Evolutionary conservation across 2,797 vertebrate genomes (phyloP), one percentile per base, ranked within the genome.

Genomic region (Parauchenoglanis ngamensis): DNA sequence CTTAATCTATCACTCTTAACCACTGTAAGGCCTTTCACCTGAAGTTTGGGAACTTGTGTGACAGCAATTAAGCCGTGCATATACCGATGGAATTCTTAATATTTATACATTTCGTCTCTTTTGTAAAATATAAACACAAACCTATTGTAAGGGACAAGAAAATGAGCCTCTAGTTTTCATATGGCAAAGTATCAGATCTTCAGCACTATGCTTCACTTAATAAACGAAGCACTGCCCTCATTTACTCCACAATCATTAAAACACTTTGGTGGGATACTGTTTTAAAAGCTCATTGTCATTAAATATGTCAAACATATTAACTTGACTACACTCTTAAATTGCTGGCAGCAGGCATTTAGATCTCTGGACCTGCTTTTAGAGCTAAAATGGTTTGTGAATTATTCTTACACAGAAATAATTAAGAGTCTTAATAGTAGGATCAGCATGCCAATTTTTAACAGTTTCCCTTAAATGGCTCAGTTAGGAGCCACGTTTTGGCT

Each of bases 41-140:
- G 46, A 77, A 78, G 44, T 83, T 68, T 19, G 31, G 23, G 49
- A 56, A 77, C 57, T 83, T 83, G 40, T 84, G 67, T 40, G 12
- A 87, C 10, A 82, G 65, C 75, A 86, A 88, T 88, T 63, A 88
- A 73, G 54, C n/a, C 59, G 46, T 23, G 59, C 28, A 35, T 79
- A 52, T 80, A 79, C 13, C 78, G 78, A 59, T 56, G 10, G 31
- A 70, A 75, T 21, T 49, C 10, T 49, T 49, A 7, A 49, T 49
- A 49, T 49, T 7, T 35, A 79, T 1, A 57, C 4, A 23, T 31
- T 78, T 12, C 1, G 3, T 80, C 31, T 15, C 35, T 80, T 80
- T 46, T 61, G 5, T 81, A 77, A 77, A 35, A 21, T 56, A 54
- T 44, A 72, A 72, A 4, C 11, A 49, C 56, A 54, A 21, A 49